Evolutionary conservation across 2,113 vertebrate species (phyloP).

Genomic region (Tricholaema leucomelas): DNA sequence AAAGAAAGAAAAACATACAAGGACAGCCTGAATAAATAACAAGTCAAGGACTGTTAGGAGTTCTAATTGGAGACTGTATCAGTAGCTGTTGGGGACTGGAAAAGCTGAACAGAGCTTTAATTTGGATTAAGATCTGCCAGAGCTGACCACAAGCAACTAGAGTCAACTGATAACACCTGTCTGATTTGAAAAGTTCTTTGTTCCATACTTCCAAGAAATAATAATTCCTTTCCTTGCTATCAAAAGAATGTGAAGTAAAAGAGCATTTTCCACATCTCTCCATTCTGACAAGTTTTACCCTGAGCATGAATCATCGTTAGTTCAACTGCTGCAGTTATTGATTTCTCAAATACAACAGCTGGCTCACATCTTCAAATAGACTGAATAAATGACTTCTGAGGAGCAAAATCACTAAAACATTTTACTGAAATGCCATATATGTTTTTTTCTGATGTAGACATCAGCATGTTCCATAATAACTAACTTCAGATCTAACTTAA

Average conservation of each 20-base stretch:
- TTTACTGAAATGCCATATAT: background rate
- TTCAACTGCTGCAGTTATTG: background rate
- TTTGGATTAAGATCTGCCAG: background rate
- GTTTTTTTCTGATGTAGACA: background rate
- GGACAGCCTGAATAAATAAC: background rate
- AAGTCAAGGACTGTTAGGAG: background rate
- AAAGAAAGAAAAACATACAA: background rate
- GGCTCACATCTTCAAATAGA: background rate
- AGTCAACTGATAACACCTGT: background rate
- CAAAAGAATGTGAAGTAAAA: background rate
- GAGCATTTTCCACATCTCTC: background rate
- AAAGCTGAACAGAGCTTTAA: background rate
- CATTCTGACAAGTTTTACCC: background rate
- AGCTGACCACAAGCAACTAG: background rate
- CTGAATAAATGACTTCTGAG: background rate
- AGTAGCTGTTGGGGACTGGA: background rate
- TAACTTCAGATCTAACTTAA: background rate
- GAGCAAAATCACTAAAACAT: background rate
- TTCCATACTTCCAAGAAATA: background rate
- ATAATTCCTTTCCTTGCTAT: background rate
- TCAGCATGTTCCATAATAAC: background rate
- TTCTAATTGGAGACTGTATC: background rate
- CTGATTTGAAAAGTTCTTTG: background rate
- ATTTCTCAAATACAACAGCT: conserved; percentile 21
- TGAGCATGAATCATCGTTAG: background rate